Conservation (phyloP, 2,888 invertebrate species). For the Elgonia sp. region DNA sequence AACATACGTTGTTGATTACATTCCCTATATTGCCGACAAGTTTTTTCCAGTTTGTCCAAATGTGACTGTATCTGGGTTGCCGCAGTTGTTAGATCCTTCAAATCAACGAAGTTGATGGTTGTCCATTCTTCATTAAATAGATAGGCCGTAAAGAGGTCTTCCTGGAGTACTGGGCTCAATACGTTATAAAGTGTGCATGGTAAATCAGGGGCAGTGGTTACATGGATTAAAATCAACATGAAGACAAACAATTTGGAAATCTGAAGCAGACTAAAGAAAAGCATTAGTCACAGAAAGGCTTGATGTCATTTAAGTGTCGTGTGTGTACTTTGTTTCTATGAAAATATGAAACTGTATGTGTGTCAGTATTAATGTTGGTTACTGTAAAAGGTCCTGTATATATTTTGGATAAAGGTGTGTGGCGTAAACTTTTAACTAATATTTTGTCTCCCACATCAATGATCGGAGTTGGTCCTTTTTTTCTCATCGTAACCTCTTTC, state of each 20-base stretch:
- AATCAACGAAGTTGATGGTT: background rate
- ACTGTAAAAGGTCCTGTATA: constrained; percentile 22
- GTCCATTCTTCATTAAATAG: constrained; percentile 28
- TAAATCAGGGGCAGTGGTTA: no score
- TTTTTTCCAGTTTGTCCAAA: background rate
- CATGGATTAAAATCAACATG: no score
- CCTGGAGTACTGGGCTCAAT: background rate
- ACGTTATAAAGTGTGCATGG: no score
- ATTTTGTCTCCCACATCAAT: constrained; percentile 23
- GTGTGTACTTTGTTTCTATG: constrained; percentile 10
- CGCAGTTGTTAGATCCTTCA: background rate
- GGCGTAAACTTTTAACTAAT: constrained; percentile 6
- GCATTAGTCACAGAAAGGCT: constrained; percentile 17
- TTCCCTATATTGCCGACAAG: background rate
- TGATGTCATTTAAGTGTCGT: constrained; percentile 20
- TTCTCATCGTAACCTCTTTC: constrained; percentile 16
- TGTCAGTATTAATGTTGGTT: constrained; percentile 14
- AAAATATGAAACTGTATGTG: constrained; percentile 24
- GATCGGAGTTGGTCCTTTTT: constrained; percentile 35
- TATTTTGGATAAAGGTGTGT: constrained; percentile 14
- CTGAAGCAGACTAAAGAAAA: constrained; percentile 4
- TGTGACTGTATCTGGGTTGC: background rate
- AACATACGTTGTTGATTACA: background rate
- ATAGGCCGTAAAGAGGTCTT: background rate
- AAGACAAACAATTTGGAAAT: background rate